A percentile compares a stretch with the other conserved stretches of the same genome.
Evolutionary conservation across 2,888 invertebrate species (phyloP).

Genomic region (Sarcophaga carnaria): DNA sequence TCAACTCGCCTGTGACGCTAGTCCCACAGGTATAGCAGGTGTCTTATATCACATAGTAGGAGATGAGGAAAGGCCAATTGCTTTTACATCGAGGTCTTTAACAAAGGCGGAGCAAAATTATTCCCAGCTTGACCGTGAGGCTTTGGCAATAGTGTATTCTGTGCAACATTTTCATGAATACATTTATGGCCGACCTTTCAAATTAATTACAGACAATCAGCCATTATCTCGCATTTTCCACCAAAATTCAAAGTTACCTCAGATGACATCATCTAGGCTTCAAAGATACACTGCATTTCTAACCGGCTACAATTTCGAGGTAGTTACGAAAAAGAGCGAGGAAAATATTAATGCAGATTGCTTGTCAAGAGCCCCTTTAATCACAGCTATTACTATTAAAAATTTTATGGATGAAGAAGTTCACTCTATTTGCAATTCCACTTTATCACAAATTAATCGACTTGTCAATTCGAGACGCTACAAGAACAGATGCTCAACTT

Average conservation of each 20-base stretch:
- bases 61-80: no score
- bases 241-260: conserved; percentile 22
- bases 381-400: not conserved
- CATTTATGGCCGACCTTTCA: no score
- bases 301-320: not conserved
- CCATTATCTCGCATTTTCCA: conserved; percentile 20
- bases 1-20: no score
- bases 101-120: no score
- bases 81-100: no score
- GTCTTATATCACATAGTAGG: no score
- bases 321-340: not conserved
- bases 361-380: not conserved
- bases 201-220: conserved; percentile 11
- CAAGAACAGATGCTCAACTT: conserved; percentile 42
- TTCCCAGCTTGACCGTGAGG: no score
- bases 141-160: no score
- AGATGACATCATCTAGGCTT: not conserved
- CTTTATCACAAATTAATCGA: not conserved
- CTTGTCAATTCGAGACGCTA: conserved; percentile 44
- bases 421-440: not conserved
- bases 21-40: no score
- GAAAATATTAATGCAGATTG: conserved; percentile 9
- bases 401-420: not conserved
- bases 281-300: conserved; percentile 10
- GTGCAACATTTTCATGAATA: no score